phyloP scores from a whole-genome alignment of 2,888 invertebrate species.

The Lithophane semibrunnea region DNA sequence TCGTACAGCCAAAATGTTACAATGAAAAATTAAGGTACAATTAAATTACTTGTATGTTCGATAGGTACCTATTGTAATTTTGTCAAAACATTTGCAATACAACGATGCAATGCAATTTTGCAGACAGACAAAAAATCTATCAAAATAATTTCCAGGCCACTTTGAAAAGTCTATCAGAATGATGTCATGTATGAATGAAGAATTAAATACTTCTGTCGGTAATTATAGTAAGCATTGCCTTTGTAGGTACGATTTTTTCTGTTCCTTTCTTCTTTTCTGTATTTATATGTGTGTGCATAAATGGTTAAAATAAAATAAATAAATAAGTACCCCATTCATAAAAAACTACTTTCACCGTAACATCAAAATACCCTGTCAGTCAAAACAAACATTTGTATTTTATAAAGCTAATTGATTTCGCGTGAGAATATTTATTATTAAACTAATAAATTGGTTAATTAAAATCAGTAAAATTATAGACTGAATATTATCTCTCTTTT shows the following conservation, averaged over 20 bases:
- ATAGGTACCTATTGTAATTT: background rate
- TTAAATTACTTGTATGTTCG: background rate
- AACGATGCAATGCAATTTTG: background rate
- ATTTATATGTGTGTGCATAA: too few species aligned
- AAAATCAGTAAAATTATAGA: conserved; percentile 30
- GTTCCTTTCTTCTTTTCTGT: too few species aligned
- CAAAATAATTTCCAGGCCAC: conserved; percentile 8
- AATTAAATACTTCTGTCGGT: conserved; percentile 11
- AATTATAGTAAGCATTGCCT: too few species aligned
- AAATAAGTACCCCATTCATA: conserved; percentile 26
- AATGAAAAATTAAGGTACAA: conserved; percentile 6
- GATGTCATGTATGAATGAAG: background rate
- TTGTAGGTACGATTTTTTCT: too few species aligned
- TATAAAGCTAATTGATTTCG: conserved; percentile 43
- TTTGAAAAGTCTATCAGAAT: conserved; percentile 20
- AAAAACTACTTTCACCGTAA: conserved; percentile 39
- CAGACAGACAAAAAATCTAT: conserved; percentile 37
- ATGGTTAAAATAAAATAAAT: too few species aligned
- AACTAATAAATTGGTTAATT: conserved; percentile 39
- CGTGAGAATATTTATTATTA: conserved; percentile 45
- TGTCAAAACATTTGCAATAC: conserved; percentile 37
- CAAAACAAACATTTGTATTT: conserved; percentile 34
- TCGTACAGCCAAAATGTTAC: background rate
- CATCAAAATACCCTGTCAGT: conserved; percentile 5
- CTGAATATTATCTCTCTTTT: conserved; percentile 23